Evolutionary conservation across 2,888 invertebrate genomes (phyloP).

Genomic region (Aphodius sticticus): DNA sequence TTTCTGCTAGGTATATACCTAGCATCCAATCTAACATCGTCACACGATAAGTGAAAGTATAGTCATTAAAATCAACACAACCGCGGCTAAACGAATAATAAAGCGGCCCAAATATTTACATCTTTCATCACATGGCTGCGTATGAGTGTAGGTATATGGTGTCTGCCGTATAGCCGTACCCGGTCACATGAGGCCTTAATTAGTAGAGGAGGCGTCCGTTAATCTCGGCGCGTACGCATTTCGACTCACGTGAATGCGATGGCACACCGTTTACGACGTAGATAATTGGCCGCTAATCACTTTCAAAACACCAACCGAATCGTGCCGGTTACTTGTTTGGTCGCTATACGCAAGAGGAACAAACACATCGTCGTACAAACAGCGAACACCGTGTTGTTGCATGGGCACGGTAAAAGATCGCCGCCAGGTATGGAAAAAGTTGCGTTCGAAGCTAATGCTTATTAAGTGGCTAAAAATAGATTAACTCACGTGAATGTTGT

Average conservation of each 20-base stretch:
- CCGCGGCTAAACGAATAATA: not conserved
- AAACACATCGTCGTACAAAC: not conserved
- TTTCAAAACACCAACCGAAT: conserved; percentile 4
- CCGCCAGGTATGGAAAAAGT: not conserved
- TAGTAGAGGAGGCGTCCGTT: not conserved
- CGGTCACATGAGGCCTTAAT: not conserved
- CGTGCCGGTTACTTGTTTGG: not conserved
- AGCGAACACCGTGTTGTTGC: not conserved
- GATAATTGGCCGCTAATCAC: conserved; percentile 4
- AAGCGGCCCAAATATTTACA: not conserved
- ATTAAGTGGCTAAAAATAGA: no score
- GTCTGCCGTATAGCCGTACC: not conserved
- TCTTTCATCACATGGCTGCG: not conserved
- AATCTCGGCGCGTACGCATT: not conserved
- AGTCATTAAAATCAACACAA: not conserved
- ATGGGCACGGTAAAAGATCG: not conserved
- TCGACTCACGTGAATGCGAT: not conserved
- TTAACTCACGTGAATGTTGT: no score
- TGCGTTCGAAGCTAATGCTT: no score
- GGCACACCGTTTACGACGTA: not conserved
- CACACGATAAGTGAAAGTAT: conserved; percentile 4
- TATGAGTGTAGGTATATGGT: not conserved
- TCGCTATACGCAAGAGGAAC: not conserved
- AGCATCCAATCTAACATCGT: not conserved
- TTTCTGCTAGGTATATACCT: no score